Evolutionary conservation across 2,888 invertebrate genomes (phyloP).

Genomic region (Dyspetes luteomarginatus): DNA sequence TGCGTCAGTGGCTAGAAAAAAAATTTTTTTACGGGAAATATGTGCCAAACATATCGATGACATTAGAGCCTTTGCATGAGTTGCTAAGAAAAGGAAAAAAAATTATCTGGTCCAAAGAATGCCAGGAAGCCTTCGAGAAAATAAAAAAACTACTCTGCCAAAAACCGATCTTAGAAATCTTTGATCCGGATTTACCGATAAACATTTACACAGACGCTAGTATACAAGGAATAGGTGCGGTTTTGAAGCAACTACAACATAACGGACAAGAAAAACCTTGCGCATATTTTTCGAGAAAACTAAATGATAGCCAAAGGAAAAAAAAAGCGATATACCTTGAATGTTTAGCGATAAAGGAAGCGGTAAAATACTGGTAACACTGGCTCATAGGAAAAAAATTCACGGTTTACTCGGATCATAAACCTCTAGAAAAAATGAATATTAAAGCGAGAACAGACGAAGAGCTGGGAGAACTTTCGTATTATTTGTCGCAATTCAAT

Average conservation of each 20-base stretch:
- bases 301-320: constrained; percentile 15
- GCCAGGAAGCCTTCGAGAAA: no score
- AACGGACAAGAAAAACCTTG: not conserved
- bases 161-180: no score
- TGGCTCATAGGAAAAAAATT: constrained; percentile 46
- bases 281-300: not conserved
- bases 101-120: no score
- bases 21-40: not conserved
- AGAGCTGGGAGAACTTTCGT: constrained; percentile 68
- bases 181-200: no score
- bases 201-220: no score
- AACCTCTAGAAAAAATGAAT: constrained; percentile 69
- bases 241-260: no score
- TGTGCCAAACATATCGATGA: no score
- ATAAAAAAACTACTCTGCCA: no score
- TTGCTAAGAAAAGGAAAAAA: no score
- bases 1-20: not conserved
- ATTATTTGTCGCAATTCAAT: constrained; percentile 71
- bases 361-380: constrained; percentile 47
- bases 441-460: constrained; percentile 69
- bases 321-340: constrained; percentile 45
- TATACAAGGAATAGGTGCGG: no score
- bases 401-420: constrained; percentile 63
- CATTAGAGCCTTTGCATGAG: no score
- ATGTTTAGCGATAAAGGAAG: constrained; percentile 42